Conservation (phyloP, 2,888 invertebrate species). For the Leptopterna dolabrata region DNA sequence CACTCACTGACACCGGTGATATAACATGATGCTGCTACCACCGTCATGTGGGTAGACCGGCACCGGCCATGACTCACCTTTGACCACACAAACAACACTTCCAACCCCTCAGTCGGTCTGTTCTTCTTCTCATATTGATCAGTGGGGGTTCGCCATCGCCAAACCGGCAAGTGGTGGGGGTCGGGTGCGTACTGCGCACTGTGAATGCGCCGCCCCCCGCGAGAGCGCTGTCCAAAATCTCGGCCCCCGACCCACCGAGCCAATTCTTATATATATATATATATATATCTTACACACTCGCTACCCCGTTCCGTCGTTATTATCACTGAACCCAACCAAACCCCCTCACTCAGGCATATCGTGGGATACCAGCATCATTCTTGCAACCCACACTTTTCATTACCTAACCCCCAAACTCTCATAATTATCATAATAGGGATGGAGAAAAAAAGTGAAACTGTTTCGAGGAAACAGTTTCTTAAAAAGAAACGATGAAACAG, state of each 20-base stretch:
- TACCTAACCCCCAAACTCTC: no score
- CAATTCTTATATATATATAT: constrained; percentile 10
- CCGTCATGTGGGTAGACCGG: constrained; percentile 11
- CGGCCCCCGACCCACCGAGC: not conserved
- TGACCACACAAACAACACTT: constrained; percentile 17
- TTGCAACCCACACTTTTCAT: not conserved
- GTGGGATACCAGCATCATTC: not conserved
- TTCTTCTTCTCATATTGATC: constrained; percentile 52
- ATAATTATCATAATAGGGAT: no score
- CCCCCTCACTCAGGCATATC: not conserved
- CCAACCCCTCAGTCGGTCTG: constrained; percentile 23
- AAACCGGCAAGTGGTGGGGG: not conserved
- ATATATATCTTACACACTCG: constrained; percentile 37
- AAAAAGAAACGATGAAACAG: no score
- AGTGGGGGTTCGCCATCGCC: not conserved
- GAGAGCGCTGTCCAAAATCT: constrained; percentile 20
- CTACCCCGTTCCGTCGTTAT: constrained; percentile 16
- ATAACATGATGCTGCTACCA: not conserved
- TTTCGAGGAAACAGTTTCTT: no score
- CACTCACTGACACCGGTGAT: constrained; percentile 42
- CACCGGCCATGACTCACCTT: constrained; percentile 44
- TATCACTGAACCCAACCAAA: not conserved
- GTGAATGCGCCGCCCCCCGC: not conserved
- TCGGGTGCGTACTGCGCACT: not conserved
- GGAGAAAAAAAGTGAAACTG: no score